phyloP scores from a whole-genome alignment of 2,888 invertebrate genomes.

The Yponomeuta plumbellus region DNA sequence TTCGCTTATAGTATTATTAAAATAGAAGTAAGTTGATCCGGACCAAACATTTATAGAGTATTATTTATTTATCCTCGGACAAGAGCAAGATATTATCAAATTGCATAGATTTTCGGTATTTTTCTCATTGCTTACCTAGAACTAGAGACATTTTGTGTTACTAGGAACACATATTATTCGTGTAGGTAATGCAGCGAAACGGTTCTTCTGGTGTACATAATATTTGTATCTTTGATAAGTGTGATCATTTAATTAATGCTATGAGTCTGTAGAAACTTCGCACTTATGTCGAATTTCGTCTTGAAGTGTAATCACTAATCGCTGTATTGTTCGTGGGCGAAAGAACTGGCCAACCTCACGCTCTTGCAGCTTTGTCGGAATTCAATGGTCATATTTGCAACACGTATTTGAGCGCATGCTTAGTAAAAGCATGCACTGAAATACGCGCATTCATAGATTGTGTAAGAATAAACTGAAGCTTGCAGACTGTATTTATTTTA shows the following conservation, averaged over 20 bases:
- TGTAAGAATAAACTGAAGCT: background rate
- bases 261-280: background rate
- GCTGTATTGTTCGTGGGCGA: slow-evolving; percentile 16
- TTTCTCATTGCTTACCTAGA: too few relatives aligned
- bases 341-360: background rate
- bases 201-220: background rate
- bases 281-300: background rate
- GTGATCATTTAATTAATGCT: background rate
- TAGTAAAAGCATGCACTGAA: too few relatives aligned
- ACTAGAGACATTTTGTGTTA: too few relatives aligned
- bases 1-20: too few relatives aligned
- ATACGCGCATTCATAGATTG: background rate
- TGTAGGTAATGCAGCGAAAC: background rate
- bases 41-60: too few relatives aligned
- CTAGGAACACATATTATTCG: too few relatives aligned
- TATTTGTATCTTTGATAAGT: background rate
- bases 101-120: too few relatives aligned
- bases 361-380: background rate
- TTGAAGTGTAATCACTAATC: slow-evolving; percentile 16
- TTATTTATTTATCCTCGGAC: too few relatives aligned
- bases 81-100: too few relatives aligned
- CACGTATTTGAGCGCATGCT: too few relatives aligned
- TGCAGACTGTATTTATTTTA: too few relatives aligned
- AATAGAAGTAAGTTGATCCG: too few relatives aligned
- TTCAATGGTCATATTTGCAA: background rate